Base-by-base conservation (phyloP, 1,140 invertebrate species). In the Drosophila mayri region DNA sequence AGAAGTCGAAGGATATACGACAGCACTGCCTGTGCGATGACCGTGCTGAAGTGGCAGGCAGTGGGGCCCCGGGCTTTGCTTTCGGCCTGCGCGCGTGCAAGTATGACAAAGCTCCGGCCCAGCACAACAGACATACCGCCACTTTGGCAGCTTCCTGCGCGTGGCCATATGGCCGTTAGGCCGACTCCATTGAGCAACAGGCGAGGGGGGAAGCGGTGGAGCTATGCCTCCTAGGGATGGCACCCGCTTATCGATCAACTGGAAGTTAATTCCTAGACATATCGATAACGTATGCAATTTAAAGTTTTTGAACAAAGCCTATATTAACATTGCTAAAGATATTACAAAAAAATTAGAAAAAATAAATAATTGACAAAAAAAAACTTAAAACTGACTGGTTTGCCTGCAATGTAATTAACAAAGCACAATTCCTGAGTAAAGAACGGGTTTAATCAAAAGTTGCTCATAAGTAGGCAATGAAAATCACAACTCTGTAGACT, bases 41-140 rank as follows among this genome's bases (percentile, higher is more conserved):
- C 49, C 59, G 71, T 84, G 76, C 63, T 84, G 63, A 84, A 84
- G 70, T 73, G 63, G 60, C 40, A 32, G 60, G 47, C 52, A 32
- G 25, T 40, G 40, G 43, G 50, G 32, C 65, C 52, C 30, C 63
- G 67, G 83, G 84, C 80, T 88, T 77, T 87, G 80, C 83, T 88
- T 76, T 83, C 20, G 71, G 74, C 20, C 76, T 57, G 49, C 22
- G 66, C 66, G 72, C 76, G 76, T 87, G 84, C 72, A 84, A 87
- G 79, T 67, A 88, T 84, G 64, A 78, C 65, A 73, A 55, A 77
- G 81, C 62, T 81, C 43, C 50, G 62, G 30, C 65, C 52, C 58
- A 67, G 62, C 8, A 62, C 11, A 38, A 40, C 28, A 32, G 20
- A 59, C 49, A 18, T 30, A 5, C 5, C 10, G 28, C 38, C 64